Evolutionary conservation across 1,140 invertebrate genomes (phyloP), one percentile per base, ranked within the genome.

Genomic region (Archivesica marissinica): DNA sequence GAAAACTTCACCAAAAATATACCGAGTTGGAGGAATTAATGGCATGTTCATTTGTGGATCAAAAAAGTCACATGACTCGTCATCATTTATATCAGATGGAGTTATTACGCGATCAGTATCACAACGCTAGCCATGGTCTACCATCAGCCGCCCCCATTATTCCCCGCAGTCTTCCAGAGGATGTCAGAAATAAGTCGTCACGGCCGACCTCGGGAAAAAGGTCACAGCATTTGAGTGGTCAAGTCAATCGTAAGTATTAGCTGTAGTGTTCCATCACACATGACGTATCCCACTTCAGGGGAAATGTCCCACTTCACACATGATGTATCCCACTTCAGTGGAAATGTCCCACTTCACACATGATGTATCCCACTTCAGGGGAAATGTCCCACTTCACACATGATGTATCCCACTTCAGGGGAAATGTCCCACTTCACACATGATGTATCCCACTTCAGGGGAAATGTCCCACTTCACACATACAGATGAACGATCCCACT

Each of bases 61-160:
- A 85, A 38, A 74, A 84, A 54, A 79, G 64, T 59, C 61, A 79
- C 17, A 28, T 87, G 70, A 87, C 86, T 23, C 81, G 77, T 9
- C 81, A 81, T 35, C 81, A 87, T 44, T 35, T 87, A 6, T 76
- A 80, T 25, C 86, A 87, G 70, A 87, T 87, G 86, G 77, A 87
- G 70, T 25, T 85, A 15, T 28, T 87, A 30, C 52, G 82, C 13
- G 82, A 87, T 25, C 86, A 87, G 86, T 87, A 87, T 25, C 44
- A 54, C 15, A 74, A 39, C 20, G 68, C 68, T 23, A 79, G 80
- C 61, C 81, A 85, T 64, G 86, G 86, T 15, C 66, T 61, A 15
- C 76, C 64, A 1, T 83, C 86, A 33, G 50, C 64, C 7, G 81
- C 56, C 30, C 35, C 56, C 7, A 76, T 82, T 28, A 78, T 86